Percentiles rank a stretch among this genome's conserved stretches.
phyloP scores from a whole-genome alignment of 2,888 invertebrate species.

The Escarpia spicata region DNA sequence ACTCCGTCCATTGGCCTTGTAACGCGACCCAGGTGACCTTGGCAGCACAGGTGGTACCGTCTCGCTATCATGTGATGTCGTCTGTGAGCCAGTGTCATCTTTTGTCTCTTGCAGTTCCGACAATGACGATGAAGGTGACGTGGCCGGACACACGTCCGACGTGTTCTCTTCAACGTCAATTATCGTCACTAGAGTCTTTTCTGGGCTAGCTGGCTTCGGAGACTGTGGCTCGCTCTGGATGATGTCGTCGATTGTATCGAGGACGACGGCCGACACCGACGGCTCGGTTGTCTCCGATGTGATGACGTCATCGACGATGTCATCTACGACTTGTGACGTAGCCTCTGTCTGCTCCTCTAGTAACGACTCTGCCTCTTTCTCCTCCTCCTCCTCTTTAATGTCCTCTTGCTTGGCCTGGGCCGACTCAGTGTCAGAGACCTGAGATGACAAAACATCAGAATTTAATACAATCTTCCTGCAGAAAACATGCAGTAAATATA shows the following conservation, averaged over 20 bases:
- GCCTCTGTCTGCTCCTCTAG: conserved; percentile 24
- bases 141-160: not conserved
- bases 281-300: conserved; percentile 57
- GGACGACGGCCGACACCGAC: conserved; percentile 61
- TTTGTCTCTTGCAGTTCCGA: not conserved
- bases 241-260: conserved; percentile 59
- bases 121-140: not conserved
- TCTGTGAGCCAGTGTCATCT: not conserved
- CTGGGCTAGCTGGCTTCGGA: not conserved
- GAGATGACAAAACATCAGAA: not conserved
- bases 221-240: conserved; percentile 41
- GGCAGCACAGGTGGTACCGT: conserved; percentile 22
- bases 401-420: not conserved
- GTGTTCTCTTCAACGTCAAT: not conserved
- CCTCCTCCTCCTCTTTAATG: not conserved
- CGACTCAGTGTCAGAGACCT: not conserved
- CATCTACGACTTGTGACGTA: conserved; percentile 51
- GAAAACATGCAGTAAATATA: not conserved
- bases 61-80: not conserved
- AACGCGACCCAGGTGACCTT: not conserved
- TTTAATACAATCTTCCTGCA: not conserved
- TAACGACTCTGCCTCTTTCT: not conserved
- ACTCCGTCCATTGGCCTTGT: not conserved
- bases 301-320: conserved; percentile 62
- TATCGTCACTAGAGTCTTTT: not conserved